These are phyloP conservation scores for Ochropleura leucogaster DNA, from an alignment of 2,888 invertebrate genomes.

Conservation along the genomic window DNA sequence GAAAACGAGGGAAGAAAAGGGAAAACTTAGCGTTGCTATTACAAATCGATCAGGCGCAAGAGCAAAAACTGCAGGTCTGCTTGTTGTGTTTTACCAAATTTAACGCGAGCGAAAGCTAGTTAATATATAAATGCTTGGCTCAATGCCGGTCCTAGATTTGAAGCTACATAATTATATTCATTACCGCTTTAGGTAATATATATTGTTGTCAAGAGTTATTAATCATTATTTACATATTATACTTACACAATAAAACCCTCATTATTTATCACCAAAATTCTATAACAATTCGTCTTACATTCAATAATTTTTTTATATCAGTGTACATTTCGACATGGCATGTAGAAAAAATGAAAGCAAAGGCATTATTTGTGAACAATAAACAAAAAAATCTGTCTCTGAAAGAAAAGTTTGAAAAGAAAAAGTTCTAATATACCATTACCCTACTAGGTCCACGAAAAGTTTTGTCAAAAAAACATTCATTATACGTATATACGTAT, in stretches of 20 bases:
- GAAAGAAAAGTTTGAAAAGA: conserved; percentile 22
- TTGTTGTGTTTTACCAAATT: no score
- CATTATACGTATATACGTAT: conserved; percentile 55
- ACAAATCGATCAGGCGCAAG: no score
- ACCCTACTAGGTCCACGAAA: conserved; percentile 23
- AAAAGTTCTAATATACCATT: conserved; percentile 7
- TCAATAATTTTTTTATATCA: not conserved
- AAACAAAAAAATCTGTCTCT: conserved; percentile 11
- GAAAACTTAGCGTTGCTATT: no score
- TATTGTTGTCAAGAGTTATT: not conserved
- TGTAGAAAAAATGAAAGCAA: not conserved
- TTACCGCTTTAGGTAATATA: no score
- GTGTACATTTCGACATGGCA: not conserved
- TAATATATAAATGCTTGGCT: no score
- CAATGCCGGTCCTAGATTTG: no score
- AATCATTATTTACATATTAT: not conserved
- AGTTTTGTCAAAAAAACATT: conserved; percentile 55
- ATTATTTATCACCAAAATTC: not conserved
- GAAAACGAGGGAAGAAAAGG: no score
- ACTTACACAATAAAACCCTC: no score
- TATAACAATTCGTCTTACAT: not conserved
- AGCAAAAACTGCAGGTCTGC: no score
- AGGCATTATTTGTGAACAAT: not conserved
- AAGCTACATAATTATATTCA: no score
- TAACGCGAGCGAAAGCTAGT: no score